Evolutionary conservation across 2,797 vertebrate genomes (phyloP).

Genomic region (Semaprochilodus insignis): DNA sequence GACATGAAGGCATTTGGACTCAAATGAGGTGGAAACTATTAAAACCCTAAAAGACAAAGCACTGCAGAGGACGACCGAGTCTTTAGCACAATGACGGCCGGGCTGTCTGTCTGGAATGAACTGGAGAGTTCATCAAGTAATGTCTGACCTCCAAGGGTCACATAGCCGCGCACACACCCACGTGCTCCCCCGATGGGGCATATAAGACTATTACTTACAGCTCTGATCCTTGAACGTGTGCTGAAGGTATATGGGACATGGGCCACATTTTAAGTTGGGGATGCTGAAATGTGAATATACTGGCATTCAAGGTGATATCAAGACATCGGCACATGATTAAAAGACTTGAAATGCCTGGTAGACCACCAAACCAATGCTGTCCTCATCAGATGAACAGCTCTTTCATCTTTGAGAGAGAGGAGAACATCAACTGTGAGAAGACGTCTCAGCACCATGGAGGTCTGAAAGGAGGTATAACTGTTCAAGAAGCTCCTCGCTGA

Average conservation of each 20-base stretch:
- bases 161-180: conserved; percentile 37
- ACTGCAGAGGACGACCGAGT: conserved; percentile 60
- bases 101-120: conserved; percentile 56
- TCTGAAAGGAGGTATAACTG: too few relatives aligned
- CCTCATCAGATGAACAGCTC: too few relatives aligned
- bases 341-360: too few relatives aligned
- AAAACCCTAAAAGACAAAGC: conserved; percentile 47
- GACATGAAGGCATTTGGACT: conserved; percentile 69
- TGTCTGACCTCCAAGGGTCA: conserved; percentile 42
- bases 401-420: too few relatives aligned
- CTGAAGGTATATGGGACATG: conserved; percentile 36
- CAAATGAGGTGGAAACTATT: conserved; percentile 73
- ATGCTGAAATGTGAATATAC: background rate
- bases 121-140: conserved; percentile 41
- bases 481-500: too few relatives aligned
- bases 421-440: too few relatives aligned
- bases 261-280: background rate
- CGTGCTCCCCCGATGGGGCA: conserved; percentile 38
- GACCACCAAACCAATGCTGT: too few relatives aligned
- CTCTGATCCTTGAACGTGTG: conserved; percentile 42
- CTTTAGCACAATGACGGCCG: conserved; percentile 55
- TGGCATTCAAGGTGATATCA: background rate
- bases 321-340: too few relatives aligned
- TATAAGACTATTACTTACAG: conserved; percentile 50
- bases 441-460: too few relatives aligned